Conservation (phyloP, 92 coral and sea anemone genomes). For the Palythoa grandis region DNA sequence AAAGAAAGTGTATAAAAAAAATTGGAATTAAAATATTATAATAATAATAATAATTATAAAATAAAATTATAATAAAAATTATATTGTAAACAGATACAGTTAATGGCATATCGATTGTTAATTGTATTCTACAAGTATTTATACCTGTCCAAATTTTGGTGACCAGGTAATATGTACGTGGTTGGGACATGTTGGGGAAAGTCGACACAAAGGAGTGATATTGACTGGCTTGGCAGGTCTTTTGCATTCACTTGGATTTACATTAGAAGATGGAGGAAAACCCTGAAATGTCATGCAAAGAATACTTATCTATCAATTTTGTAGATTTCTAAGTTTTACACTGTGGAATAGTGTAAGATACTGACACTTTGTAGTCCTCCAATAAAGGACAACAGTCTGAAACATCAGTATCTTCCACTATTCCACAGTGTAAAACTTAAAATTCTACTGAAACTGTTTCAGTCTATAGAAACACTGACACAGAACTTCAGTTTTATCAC, state of each 20-base stretch:
- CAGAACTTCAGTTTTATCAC: too few relatives aligned
- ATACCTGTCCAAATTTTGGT: constrained; percentile 89
- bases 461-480: too few relatives aligned
- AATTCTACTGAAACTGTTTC: too few relatives aligned
- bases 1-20: too few relatives aligned
- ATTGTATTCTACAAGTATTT: not conserved
- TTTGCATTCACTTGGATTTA: constrained; percentile 64
- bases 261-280: constrained; percentile 31
- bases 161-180: constrained; percentile 93
- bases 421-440: too few relatives aligned
- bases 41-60: too few relatives aligned
- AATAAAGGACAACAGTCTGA: too few relatives aligned
- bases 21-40: too few relatives aligned
- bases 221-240: constrained; percentile 90
- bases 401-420: too few relatives aligned
- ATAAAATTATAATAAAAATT: too few relatives aligned
- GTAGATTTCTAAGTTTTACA: not conserved
- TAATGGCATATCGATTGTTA: not conserved
- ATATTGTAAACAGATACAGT: too few relatives aligned
- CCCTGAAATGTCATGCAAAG: not conserved
- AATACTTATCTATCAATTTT: not conserved
- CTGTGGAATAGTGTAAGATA: not conserved
- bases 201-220: constrained; percentile 81
- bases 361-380: too few relatives aligned
- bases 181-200: constrained; percentile 92